phyloP scores from a whole-genome alignment of 2,797 vertebrate species.

The Hafferia zeledoni region DNA sequence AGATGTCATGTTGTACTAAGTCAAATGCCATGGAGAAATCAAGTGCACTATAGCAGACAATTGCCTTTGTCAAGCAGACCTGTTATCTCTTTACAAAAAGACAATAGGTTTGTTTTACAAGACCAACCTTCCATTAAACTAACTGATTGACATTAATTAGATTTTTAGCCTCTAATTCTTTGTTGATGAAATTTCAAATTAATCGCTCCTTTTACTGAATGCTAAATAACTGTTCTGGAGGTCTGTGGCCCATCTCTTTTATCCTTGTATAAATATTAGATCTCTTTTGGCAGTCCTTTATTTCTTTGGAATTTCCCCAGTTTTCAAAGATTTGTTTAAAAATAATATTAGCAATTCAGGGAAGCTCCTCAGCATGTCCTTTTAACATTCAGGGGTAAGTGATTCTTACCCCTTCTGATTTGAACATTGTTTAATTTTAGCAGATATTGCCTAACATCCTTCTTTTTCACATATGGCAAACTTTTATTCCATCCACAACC shows the following conservation, averaged over 20 bases:
- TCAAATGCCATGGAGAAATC: conserved; percentile 69
- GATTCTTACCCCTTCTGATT: neutral
- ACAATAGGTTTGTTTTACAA: conserved; percentile 63
- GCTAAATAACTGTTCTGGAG: conserved; percentile 8
- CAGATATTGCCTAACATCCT: neutral
- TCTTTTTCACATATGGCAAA: neutral
- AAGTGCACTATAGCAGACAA: conserved; percentile 41
- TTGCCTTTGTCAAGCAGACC: conserved; percentile 59
- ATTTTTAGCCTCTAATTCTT: conserved; percentile 61
- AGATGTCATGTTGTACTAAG: conserved; percentile 51
- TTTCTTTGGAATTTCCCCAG: conserved; percentile 2
- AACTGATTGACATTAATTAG: conserved; percentile 63
- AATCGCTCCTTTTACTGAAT: conserved; percentile 37
- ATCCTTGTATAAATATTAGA: conserved; percentile 36
- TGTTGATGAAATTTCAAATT: conserved; percentile 64
- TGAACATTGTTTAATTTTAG: conserved; percentile 25
- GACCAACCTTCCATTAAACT: conserved; percentile 58
- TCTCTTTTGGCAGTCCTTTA: conserved; percentile 13
- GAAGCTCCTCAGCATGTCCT: neutral
- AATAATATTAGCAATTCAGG: neutral
- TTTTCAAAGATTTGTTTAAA: conserved; percentile 33
- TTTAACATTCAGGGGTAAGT: neutral
- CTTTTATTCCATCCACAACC: neutral
- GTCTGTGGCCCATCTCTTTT: neutral
- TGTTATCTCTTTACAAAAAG: conserved; percentile 48